Evolutionary conservation across 2,888 invertebrate species (phyloP).

Genomic region (Strigamia crassipes): DNA sequence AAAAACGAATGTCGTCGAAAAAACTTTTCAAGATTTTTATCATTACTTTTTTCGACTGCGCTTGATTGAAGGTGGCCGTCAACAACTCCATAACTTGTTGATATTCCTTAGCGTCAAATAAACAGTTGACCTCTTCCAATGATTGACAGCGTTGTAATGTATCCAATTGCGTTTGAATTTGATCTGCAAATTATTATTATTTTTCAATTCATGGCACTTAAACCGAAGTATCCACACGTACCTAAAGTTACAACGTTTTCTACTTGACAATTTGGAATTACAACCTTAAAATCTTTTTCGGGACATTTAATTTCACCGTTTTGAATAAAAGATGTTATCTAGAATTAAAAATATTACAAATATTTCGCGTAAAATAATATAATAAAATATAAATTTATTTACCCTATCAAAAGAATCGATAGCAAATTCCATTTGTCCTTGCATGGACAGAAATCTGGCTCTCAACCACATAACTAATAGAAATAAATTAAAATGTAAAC

Average conservation of each 20-base stretch:
- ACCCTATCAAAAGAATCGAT: constrained; percentile 55
- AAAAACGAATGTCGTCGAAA: background rate
- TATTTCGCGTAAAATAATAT: background rate
- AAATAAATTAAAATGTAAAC: background rate
- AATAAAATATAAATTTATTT: constrained; percentile 8
- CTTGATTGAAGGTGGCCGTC: constrained; percentile 52
- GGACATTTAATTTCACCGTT: constrained; percentile 19
- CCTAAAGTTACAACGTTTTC: constrained; percentile 54
- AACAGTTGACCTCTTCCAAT: constrained; percentile 58
- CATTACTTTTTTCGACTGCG: constrained; percentile 51
- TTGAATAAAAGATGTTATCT: constrained; percentile 29
- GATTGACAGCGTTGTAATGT: constrained; percentile 57
- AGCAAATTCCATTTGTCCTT: constrained; percentile 56
- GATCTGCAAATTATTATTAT: constrained; percentile 52
- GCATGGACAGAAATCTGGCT: constrained; percentile 55
- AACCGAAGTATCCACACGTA: constrained; percentile 48
- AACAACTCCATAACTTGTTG: constrained; percentile 57
- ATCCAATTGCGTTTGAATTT: constrained; percentile 56
- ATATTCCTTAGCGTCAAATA: constrained; percentile 57
- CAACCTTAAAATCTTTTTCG: constrained; percentile 42
- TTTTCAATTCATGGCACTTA: no score
- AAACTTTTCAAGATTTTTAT: background rate
- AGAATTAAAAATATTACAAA: background rate
- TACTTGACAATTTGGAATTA: constrained; percentile 53
- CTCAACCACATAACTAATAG: constrained; percentile 57